phyloP scores from a whole-genome alignment of 1,140 invertebrate genomes.

The Drosophila punjabiensis region DNA sequence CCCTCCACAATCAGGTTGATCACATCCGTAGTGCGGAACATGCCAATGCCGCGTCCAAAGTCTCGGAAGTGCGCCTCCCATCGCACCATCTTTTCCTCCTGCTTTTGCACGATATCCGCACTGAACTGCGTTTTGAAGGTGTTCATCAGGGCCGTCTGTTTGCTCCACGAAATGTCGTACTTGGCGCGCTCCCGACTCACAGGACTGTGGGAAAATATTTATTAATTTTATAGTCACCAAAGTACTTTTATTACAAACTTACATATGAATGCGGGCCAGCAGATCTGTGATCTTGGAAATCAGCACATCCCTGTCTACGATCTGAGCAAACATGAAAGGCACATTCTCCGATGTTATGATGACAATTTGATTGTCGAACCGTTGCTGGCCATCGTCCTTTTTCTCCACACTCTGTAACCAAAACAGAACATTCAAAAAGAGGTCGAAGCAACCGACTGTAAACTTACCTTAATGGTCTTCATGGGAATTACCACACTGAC shows the following conservation, averaged over 20 bases:
- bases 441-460: background rate
- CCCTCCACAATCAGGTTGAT: slow-evolving; percentile 96
- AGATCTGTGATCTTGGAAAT: slow-evolving; percentile 96
- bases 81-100: slow-evolving; percentile 93
- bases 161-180: slow-evolving; percentile 87
- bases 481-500: slow-evolving; percentile 96
- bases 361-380: slow-evolving; percentile 91
- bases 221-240: background rate
- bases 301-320: slow-evolving; percentile 95
- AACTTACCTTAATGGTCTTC: slow-evolving; percentile 86
- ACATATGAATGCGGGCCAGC: slow-evolving; percentile 87
- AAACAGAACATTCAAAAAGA: background rate
- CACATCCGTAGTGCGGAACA: slow-evolving; percentile 96
- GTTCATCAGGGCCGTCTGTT: slow-evolving; percentile 92
- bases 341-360: slow-evolving; percentile 92
- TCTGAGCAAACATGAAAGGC: slow-evolving; percentile 95
- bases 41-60: slow-evolving; percentile 96
- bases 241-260: slow-evolving; percentile 31
- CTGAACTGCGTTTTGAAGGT: slow-evolving; percentile 91
- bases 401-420: slow-evolving; percentile 85
- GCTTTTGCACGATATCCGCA: slow-evolving; percentile 90
- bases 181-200: slow-evolving; percentile 76
- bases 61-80: slow-evolving; percentile 97
- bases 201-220: slow-evolving; percentile 55
- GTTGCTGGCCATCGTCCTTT: slow-evolving; percentile 86